These are phyloP conservation scores for Drosophila gaucha DNA, from an alignment of 2,888 invertebrate genomes.

Conservation along the genomic window DNA sequence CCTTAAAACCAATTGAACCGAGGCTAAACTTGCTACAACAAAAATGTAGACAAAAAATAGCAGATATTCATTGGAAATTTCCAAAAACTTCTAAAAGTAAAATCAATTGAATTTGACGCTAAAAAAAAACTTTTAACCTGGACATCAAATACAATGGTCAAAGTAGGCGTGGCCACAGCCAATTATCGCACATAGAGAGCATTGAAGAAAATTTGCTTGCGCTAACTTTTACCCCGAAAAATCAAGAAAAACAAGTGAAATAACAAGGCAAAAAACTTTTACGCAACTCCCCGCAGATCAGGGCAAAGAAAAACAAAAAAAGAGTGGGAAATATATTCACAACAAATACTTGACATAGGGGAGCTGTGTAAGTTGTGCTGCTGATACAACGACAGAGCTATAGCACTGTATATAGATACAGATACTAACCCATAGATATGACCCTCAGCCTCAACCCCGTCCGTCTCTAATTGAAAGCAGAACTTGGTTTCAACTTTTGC, in stretches of 20 bases:
- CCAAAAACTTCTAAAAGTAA: constrained; percentile 28
- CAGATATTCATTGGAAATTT: constrained; percentile 26
- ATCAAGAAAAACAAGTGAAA: constrained; percentile 50
- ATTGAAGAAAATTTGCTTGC: constrained; percentile 68
- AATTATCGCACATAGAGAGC: constrained; percentile 63
- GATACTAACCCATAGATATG: constrained; percentile 42
- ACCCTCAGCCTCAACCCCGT: not conserved
- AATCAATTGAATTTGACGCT: constrained; percentile 57
- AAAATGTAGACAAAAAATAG: not conserved
- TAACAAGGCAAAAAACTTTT: constrained; percentile 38
- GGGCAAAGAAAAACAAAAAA: not conserved
- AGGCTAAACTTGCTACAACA: constrained; percentile 1
- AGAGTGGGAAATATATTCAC: constrained; percentile 4
- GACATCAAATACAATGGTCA: constrained; percentile 28
- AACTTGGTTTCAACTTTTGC: constrained; percentile 70
- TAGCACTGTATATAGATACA: constrained; percentile 34
- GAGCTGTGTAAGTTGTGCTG: constrained; percentile 13
- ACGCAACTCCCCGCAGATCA: constrained; percentile 36
- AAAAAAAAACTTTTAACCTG: constrained; percentile 37
- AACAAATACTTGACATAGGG: constrained; percentile 27
- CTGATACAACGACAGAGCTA: constrained; percentile 13
- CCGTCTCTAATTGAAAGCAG: constrained; percentile 66
- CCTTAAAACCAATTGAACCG: constrained; percentile 12
- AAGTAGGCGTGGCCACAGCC: constrained; percentile 59
- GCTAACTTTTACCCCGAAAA: constrained; percentile 63